These are phyloP conservation scores for Dicranocentrus wangi DNA, from an alignment of 2,888 invertebrate genomes.

Conservation along the genomic window DNA sequence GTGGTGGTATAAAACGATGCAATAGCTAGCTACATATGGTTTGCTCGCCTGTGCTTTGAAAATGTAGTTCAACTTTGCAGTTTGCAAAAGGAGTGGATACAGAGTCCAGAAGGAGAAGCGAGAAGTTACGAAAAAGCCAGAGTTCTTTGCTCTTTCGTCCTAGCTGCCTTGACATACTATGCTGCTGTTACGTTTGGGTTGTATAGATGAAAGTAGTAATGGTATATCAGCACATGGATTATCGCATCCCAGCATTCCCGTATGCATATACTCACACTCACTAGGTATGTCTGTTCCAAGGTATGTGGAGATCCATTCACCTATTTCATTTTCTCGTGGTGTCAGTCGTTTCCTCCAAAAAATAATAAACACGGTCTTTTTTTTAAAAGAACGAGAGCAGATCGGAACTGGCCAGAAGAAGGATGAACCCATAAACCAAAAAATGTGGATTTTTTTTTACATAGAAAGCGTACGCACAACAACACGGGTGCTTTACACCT, in stretches of 20 bases:
- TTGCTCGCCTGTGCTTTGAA: background rate
- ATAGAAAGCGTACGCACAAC: background rate
- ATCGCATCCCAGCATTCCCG: conserved; percentile 1
- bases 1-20: too few species aligned
- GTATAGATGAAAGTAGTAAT: background rate
- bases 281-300: conserved; percentile 6
- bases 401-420: background rate
- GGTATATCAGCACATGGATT: conserved; percentile 22
- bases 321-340: too few species aligned
- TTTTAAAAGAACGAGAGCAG: conserved; percentile 6
- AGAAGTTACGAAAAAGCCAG: conserved; percentile 22
- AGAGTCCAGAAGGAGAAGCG: conserved; percentile 46
- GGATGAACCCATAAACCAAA: background rate
- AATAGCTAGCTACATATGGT: conserved; percentile 6
- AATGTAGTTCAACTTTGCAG: conserved; percentile 37
- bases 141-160: conserved; percentile 64
- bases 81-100: background rate
- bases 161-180: conserved; percentile 63
- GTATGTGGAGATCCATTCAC: background rate
- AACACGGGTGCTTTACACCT: background rate
- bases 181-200: conserved; percentile 14
- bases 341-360: conserved; percentile 14
- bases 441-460: background rate
- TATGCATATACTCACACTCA: background rate
- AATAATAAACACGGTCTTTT: conserved; percentile 16